Evolutionary conservation across 2,113 vertebrate species (phyloP).

Genomic region (Oostethus manadensis): DNA sequence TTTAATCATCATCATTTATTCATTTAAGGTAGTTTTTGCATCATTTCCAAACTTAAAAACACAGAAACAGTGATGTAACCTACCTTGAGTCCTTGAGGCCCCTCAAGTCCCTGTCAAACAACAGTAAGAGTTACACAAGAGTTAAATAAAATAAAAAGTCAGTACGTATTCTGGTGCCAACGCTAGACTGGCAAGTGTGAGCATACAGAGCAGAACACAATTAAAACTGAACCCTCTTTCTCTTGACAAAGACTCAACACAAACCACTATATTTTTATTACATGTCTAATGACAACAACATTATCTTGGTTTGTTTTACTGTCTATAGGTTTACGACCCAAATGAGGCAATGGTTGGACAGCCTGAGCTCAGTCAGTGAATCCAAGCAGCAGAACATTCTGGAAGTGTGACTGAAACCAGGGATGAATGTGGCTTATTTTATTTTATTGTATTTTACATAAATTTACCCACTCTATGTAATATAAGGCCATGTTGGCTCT

Average conservation of each 20-base stretch:
- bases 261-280: slow-evolving; percentile 19
- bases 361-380: slow-evolving; percentile 11
- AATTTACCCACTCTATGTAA: slow-evolving; percentile 22
- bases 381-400: slow-evolving; percentile 17
- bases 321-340: slow-evolving; percentile 17
- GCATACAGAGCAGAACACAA: slow-evolving; percentile 47
- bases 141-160: not conserved
- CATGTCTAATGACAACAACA: not conserved
- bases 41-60: not conserved
- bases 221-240: slow-evolving; percentile 54
- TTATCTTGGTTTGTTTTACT: not conserved
- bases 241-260: slow-evolving; percentile 16
- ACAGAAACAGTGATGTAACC: slow-evolving; percentile 31
- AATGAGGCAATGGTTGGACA: slow-evolving; percentile 34
- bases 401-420: slow-evolving; percentile 16
- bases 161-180: slow-evolving; percentile 46
- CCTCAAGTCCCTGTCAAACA: slow-evolving; percentile 83
- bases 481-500: not conserved
- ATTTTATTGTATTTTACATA: not conserved
- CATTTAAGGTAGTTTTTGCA: too few species aligned
- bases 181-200: slow-evolving; percentile 50
- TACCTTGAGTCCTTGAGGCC: slow-evolving; percentile 90
- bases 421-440: slow-evolving; percentile 31
- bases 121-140: slow-evolving; percentile 6
- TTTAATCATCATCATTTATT: too few species aligned